These are phyloP conservation scores for Contarinia nasturtii DNA, from an alignment of 1,140 invertebrate species.

Conservation along the genomic window DNA sequence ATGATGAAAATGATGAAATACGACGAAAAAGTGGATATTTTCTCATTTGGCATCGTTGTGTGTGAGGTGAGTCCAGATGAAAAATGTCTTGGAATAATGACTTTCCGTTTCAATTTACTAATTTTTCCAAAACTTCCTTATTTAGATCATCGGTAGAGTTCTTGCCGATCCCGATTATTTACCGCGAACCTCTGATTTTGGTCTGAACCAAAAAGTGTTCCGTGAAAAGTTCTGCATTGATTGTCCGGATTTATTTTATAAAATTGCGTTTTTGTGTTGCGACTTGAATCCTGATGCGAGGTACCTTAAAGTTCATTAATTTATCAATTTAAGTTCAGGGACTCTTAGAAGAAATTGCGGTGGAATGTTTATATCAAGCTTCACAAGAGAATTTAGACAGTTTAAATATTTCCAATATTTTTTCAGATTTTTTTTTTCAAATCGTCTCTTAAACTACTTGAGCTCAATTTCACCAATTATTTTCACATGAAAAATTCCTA, in stretches of 20 bases:
- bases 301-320: slow-evolving; percentile 22
- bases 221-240: slow-evolving; percentile 70
- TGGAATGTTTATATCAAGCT: no score
- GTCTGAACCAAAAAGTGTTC: slow-evolving; percentile 72
- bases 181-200: slow-evolving; percentile 76
- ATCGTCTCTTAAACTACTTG: no score
- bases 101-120: background rate
- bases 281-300: slow-evolving; percentile 72
- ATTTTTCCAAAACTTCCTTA: background rate
- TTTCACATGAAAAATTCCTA: no score
- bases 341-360: no score
- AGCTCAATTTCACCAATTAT: no score
- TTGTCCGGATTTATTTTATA: slow-evolving; percentile 75
- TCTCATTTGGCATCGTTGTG: slow-evolving; percentile 89
- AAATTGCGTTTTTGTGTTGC: slow-evolving; percentile 73
- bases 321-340: no score
- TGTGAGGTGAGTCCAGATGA: slow-evolving; percentile 63
- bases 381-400: no score
- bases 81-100: background rate
- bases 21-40: slow-evolving; percentile 93
- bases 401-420: no score
- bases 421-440: background rate
- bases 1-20: slow-evolving; percentile 94
- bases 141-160: slow-evolving; percentile 75
- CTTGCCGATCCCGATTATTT: slow-evolving; percentile 84